A percentile compares a stretch with the other conserved stretches of the same genome.
Evolutionary conservation across 1,140 invertebrate genomes (phyloP).

Genomic region (Papilio aristodemus): DNA sequence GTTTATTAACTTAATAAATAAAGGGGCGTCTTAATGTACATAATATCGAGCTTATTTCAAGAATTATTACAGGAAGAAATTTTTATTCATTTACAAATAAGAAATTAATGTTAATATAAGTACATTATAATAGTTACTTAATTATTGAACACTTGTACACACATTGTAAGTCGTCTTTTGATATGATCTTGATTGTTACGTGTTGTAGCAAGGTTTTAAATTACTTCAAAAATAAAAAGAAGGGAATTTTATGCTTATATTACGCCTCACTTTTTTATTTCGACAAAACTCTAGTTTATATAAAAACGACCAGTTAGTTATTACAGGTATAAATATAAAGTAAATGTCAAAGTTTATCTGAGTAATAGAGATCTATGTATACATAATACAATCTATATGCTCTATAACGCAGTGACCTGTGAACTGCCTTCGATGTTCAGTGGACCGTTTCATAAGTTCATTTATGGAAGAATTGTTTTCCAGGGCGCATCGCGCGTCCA

Average conservation of each 20-base stretch:
- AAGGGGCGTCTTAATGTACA: too few relatives aligned
- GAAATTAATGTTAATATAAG: too few relatives aligned
- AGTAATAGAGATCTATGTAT: background rate
- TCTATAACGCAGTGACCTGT: slow-evolving; percentile 43
- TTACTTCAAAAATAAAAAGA: background rate
- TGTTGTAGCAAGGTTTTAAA: too few relatives aligned
- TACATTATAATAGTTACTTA: too few relatives aligned
- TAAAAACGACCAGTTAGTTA: background rate
- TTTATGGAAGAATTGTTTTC: slow-evolving; percentile 44
- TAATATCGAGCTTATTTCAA: too few relatives aligned
- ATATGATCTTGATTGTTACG: background rate
- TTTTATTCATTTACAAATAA: too few relatives aligned
- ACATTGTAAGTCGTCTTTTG: background rate
- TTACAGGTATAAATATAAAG: background rate
- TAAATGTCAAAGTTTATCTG: background rate
- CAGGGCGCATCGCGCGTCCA: slow-evolving; percentile 70
- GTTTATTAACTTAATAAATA: slow-evolving; percentile 32
- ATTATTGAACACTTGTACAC: too few relatives aligned
- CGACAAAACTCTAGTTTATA: background rate
- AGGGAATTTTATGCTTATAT: too few relatives aligned
- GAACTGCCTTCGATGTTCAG: slow-evolving; percentile 29
- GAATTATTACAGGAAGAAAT: too few relatives aligned
- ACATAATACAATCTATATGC: background rate
- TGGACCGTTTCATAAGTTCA: slow-evolving; percentile 33
- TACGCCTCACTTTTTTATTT: background rate